Evolutionary conservation across 2,113 vertebrate species (phyloP).

Genomic region (Austrofundulus limnaeus): DNA sequence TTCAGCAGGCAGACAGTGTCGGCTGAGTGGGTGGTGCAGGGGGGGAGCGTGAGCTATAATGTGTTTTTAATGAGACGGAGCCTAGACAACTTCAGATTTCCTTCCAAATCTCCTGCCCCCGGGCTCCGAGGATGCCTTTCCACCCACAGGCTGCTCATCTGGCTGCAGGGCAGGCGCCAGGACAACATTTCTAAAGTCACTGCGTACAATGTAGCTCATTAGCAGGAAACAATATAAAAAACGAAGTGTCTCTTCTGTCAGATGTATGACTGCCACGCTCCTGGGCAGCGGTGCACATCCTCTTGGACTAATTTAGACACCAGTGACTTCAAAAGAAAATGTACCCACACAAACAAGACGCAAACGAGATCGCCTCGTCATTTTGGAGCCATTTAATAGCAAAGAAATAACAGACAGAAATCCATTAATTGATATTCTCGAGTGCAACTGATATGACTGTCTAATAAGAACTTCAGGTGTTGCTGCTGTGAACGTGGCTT

Average conservation of each 20-base stretch:
- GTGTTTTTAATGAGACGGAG: constrained; percentile 65
- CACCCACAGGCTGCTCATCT: constrained; percentile 55
- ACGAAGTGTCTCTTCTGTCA: constrained; percentile 28
- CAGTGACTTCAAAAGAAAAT: constrained; percentile 48
- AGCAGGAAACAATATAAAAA: constrained; percentile 38
- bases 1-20: constrained; percentile 15
- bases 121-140: constrained; percentile 34
- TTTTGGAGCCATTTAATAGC: constrained; percentile 41
- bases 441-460: constrained; percentile 50
- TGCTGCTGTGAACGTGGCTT: constrained; percentile 55
- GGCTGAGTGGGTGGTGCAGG: constrained; percentile 36
- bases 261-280: constrained; percentile 44
- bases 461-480: constrained; percentile 58
- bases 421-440: constrained; percentile 50
- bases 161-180: constrained; percentile 13
- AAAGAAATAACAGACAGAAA: constrained; percentile 45
- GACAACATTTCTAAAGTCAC: constrained; percentile 31
- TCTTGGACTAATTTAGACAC: constrained; percentile 32
- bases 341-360: background rate
- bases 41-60: constrained; percentile 36
- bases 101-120: constrained; percentile 41
- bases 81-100: constrained; percentile 29
- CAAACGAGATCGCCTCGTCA: constrained; percentile 17
- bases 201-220: constrained; percentile 13
- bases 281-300: constrained; percentile 17